A percentile compares a stretch with the other conserved stretches of the same genome.
phyloP scores from a whole-genome alignment of 2,113 vertebrate genomes.

The Coregonus clupeaformis region DNA sequence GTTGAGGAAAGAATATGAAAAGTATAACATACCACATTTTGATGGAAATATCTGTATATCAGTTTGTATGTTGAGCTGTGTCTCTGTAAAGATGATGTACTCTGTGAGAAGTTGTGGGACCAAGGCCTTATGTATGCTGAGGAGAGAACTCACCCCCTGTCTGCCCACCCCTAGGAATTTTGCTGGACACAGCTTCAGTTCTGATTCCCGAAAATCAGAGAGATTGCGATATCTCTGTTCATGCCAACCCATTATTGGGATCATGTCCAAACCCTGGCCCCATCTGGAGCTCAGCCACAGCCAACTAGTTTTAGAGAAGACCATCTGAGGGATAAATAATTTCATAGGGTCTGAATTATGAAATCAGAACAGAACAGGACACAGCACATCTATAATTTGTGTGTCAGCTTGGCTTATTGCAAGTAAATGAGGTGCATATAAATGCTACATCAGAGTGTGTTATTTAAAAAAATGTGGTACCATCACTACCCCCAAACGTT shows the following conservation, averaged over 20 bases:
- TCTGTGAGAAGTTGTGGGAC: background rate
- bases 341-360: too few relatives aligned
- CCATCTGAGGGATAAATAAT: background rate
- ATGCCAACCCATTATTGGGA: background rate
- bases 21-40: slow-evolving; percentile 49
- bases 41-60: slow-evolving; percentile 5
- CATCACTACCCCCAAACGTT: too few relatives aligned
- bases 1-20: background rate
- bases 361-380: slow-evolving; percentile 4
- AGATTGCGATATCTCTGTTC: slow-evolving; percentile 33
- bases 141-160: background rate
- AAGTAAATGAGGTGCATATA: background rate
- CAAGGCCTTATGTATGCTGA: slow-evolving; percentile 52
- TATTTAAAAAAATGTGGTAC: too few relatives aligned
- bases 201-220: slow-evolving; percentile 12
- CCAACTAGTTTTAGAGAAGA: background rate
- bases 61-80: background rate
- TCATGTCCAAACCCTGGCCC: background rate
- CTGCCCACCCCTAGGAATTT: slow-evolving; percentile 15
- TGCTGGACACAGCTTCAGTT: background rate
- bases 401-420: background rate
- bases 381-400: background rate
- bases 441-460: too few relatives aligned
- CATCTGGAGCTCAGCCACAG: background rate
- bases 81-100: background rate